Percentiles rank a stretch among this genome's conserved stretches.
These are phyloP conservation scores for Phaethornis superciliosus DNA, from an alignment of 2,113 vertebrate species.

Conservation along the genomic window DNA sequence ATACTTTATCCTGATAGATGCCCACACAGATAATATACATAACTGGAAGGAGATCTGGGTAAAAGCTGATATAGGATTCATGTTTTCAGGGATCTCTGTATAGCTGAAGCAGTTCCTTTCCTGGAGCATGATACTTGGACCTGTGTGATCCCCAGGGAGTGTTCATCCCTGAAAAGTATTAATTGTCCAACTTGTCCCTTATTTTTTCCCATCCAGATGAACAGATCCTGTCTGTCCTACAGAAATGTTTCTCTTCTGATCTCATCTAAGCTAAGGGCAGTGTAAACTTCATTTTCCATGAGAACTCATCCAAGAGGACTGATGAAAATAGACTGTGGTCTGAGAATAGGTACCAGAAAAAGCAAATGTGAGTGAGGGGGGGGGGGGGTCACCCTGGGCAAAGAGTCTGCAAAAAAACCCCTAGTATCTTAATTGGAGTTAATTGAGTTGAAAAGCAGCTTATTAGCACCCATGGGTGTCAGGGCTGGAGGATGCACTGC, in stretches of 20 bases:
- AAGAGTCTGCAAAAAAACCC: neutral
- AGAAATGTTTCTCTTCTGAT: conserved; percentile 48
- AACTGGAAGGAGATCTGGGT: neutral
- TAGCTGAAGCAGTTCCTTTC: too few relatives aligned
- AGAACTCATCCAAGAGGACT: conserved; percentile 37
- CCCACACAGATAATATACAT: neutral
- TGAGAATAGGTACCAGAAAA: conserved; percentile 53
- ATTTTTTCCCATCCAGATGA: conserved; percentile 4
- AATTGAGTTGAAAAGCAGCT: neutral
- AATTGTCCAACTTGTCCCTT: neutral
- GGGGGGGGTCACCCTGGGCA: neutral
- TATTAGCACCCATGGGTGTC: accelerated
- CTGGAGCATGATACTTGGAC: too few relatives aligned
- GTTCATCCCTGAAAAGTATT: neutral
- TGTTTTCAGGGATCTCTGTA: neutral
- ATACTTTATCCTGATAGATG: neutral
- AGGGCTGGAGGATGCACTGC: accelerated
- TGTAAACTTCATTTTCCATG: conserved; percentile 34
- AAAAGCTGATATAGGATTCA: neutral
- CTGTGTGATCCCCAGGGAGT: neutral
- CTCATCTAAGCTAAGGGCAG: conserved; percentile 15
- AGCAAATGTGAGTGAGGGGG: neutral
- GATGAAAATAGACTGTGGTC: conserved; percentile 50
- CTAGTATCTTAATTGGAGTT: neutral
- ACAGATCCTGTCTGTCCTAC: conserved; percentile 18